A percentile compares a stretch with the other conserved stretches of the same genome.
These are phyloP conservation scores for Hyperoplus lanceolatus DNA, from an alignment of 2,797 vertebrate genomes.

Conservation along the genomic window DNA sequence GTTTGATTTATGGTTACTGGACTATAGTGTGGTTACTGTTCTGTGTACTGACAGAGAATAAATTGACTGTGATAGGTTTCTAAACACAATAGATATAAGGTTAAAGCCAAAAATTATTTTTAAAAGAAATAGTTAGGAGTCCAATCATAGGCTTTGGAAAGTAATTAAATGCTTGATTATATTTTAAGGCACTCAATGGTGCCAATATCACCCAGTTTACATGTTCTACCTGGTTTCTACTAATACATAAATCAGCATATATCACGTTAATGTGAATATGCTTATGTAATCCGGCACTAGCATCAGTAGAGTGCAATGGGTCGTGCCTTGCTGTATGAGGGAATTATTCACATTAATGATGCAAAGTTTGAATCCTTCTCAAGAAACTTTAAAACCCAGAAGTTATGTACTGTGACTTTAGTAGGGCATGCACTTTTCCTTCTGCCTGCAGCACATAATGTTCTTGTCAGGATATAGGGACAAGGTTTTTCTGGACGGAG, in stretches of 20 bases:
- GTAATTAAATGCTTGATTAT: background rate
- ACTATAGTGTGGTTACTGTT: slow-evolving; percentile 9
- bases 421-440: slow-evolving; percentile 6
- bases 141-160: background rate
- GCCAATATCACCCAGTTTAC: background rate
- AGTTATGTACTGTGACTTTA: background rate
- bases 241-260: background rate
- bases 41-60: slow-evolving; percentile 3
- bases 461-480: background rate
- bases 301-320: slow-evolving; percentile 7
- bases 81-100: background rate
- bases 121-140: background rate
- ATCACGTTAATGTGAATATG: background rate
- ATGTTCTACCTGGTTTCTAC: background rate
- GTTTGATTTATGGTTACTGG: slow-evolving; percentile 1
- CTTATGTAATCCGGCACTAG: background rate
- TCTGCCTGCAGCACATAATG: background rate
- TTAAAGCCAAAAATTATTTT: background rate
- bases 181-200: background rate
- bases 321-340: background rate
- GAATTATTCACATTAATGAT: slow-evolving; percentile 19
- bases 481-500: background rate
- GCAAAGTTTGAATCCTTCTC: slow-evolving; percentile 21
- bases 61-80: background rate
- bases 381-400: background rate